Evolutionary conservation across 35 echinoderm and acorn worm species (phyloP).

Genomic region (Apostichopus parvimensis): DNA sequence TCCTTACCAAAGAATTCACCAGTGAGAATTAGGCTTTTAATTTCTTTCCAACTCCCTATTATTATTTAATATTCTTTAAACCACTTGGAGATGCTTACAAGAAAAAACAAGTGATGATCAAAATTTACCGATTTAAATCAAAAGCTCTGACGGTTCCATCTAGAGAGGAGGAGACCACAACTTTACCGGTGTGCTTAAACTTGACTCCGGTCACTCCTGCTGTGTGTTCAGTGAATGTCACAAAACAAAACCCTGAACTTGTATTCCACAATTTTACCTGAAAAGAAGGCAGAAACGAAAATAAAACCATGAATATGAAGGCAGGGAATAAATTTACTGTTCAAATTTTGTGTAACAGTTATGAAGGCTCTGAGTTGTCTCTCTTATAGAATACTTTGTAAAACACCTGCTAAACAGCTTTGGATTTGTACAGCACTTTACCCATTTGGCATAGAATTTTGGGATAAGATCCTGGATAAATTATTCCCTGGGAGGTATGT

Average conservation of each 20-base stretch:
- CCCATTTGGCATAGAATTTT: no score
- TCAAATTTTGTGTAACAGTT: no score
- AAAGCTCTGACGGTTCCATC: conserved; percentile 98
- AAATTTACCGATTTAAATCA: conserved; percentile 88
- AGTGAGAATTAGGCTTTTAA: no score
- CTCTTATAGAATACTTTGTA: not conserved
- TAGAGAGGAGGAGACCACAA: conserved; percentile 80
- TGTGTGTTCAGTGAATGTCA: conserved; percentile 95
- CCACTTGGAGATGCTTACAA: no score
- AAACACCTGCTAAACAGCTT: no score
- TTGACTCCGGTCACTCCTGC: conserved; percentile 69
- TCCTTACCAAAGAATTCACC: no score
- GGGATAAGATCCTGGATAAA: no score
- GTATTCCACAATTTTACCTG: conserved; percentile 98
- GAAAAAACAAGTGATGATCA: not conserved
- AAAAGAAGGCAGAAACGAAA: not conserved
- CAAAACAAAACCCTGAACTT: conserved; percentile 93
- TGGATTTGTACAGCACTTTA: no score
- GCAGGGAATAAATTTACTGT: not conserved
- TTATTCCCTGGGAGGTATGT: no score
- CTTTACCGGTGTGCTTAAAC: conserved; percentile 80
- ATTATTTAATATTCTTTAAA: no score
- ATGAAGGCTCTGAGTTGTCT: not conserved
- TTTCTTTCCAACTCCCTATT: no score
- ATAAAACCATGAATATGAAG: not conserved